Evolutionary conservation across 2,113 vertebrate species (phyloP), one percentile per base, ranked within the genome.

Genomic region (Rhinolophus ferrumequinum): DNA sequence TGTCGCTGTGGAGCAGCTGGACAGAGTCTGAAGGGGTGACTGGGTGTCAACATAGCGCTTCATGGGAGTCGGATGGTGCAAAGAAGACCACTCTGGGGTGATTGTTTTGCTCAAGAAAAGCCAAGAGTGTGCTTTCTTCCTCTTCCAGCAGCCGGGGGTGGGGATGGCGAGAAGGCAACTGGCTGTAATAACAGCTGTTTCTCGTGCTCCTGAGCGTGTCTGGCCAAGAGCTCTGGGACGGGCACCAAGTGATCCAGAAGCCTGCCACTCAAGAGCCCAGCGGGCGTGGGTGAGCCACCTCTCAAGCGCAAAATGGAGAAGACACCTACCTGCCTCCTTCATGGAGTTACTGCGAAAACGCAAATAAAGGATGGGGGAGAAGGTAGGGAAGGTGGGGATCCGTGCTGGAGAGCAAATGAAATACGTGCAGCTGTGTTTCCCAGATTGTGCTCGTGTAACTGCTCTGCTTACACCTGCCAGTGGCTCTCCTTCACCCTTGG

Each of bases 161-260:
- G 8, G 72, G 54, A 1, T 22, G n/a, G 8, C 0, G 11, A 26
- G 11, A 24, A 0, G 2, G 9, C 18, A 56, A 22, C 24, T 54
- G 10, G 2, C 60, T 16, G 12, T 12, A 5, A 8, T 21, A 35
- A 58, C 3, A 28, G 21, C 81, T 38, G 75, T 16, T 24, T 47
- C 56, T 66, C 9, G 16, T 3, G 54, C 18, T 38, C 14, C 6
- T 0, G 26, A 70, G 33, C 19, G 26, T 16, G 28, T 87, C 33
- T 38, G 30, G 22, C 7, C 35, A 47, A 73, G 91, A 84, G 52
- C 64, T 80, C 69, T 16, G 44, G 44, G 76, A 16, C 0, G 4
- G 21, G 11, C 9, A 21, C 18, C 41, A 28, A 28, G 13, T 10
- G 56, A 64, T 16, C 33, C 60, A 33, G 22, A 50, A 50, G 13